Conservation (phyloP, 2,888 invertebrate species). For the Seladonia tumulorum region DNA sequence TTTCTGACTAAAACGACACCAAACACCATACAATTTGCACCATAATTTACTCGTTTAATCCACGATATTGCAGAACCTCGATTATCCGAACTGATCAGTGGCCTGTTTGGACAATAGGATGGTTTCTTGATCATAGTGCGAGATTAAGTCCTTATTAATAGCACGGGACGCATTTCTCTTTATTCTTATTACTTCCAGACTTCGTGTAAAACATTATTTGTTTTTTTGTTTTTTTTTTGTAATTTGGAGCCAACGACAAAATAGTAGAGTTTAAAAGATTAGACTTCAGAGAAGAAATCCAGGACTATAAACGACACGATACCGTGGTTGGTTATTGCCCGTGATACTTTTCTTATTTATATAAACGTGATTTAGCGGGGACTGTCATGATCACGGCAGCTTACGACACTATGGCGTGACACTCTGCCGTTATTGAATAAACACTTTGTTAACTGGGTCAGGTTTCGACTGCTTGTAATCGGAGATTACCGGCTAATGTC, state of each 20-base stretch:
- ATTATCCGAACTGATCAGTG: too few species aligned
- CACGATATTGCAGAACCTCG: too few species aligned
- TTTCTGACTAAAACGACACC: too few species aligned
- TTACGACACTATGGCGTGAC: neutral
- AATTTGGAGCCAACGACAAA: neutral
- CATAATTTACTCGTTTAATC: too few species aligned
- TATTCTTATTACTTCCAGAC: too few species aligned
- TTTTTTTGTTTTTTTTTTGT: neutral
- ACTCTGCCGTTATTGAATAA: neutral
- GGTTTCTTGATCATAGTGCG: too few species aligned
- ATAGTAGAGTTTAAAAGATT: neutral
- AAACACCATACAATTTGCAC: too few species aligned
- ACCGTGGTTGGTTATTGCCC: neutral
- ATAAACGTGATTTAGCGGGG: neutral
- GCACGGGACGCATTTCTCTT: too few species aligned
- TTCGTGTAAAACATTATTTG: too few species aligned
- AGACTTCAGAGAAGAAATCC: neutral
- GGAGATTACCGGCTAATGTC: neutral
- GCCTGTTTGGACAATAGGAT: too few species aligned
- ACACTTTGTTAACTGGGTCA: constrained; percentile 3
- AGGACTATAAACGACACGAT: neutral
- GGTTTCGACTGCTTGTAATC: constrained; percentile 4
- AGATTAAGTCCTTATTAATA: too few species aligned
- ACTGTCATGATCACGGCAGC: neutral
- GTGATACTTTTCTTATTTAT: neutral